Conservation (phyloP, 2,888 invertebrate species). For the Athalia circularis region DNA sequence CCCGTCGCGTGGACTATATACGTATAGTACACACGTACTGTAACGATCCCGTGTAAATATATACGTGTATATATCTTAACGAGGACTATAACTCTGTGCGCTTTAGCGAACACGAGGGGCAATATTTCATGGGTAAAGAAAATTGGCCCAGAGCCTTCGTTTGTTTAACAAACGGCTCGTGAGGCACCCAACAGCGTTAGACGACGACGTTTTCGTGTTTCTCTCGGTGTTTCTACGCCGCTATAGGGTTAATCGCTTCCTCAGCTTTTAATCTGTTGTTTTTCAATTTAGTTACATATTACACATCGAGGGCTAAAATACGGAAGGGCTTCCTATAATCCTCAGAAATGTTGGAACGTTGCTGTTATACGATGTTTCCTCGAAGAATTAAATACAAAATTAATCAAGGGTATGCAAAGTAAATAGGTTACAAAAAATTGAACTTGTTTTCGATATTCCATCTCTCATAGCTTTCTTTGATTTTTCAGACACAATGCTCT, state of each 20-base stretch:
- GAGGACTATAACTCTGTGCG: conserved; percentile 38
- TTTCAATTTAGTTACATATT: neutral
- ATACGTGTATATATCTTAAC: conserved; percentile 27
- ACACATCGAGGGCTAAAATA: no score
- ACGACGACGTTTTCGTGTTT: conserved; percentile 32
- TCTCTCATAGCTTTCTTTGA: no score
- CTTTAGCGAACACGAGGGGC: conserved; percentile 36
- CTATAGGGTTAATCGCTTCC: conserved; percentile 35
- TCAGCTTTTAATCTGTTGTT: conserved; percentile 34
- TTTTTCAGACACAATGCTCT: no score
- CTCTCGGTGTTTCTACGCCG: neutral
- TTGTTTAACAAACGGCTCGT: conserved; percentile 43
- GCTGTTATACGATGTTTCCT: no score
- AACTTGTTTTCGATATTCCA: no score
- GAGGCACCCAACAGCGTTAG: conserved; percentile 10
- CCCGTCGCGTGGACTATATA: neutral
- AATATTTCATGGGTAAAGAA: conserved; percentile 42
- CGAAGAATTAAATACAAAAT: no score
- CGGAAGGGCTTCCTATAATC: no score
- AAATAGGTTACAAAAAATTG: no score
- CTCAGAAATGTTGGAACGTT: no score
- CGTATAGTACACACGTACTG: neutral
- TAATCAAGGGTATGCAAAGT: no score
- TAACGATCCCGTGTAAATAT: conserved; percentile 27
- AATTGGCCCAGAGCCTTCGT: conserved; percentile 42